Conservation (phyloP, 2,113 vertebrate genomes). For the Stercorarius parasiticus region DNA sequence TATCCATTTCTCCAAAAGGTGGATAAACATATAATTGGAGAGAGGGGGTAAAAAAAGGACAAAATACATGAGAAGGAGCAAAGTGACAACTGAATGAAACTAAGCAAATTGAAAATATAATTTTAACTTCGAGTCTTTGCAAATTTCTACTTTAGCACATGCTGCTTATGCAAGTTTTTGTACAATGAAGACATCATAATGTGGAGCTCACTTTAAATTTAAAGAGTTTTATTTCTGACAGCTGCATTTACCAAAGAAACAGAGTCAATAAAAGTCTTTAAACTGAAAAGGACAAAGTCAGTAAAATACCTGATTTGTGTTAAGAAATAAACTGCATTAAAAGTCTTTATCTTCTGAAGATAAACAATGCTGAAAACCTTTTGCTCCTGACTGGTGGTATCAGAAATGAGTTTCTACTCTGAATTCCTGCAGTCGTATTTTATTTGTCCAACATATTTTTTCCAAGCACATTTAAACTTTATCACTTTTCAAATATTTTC, state of each 20-base stretch:
- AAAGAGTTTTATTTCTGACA: background rate
- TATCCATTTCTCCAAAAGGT: background rate
- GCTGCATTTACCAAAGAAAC: background rate
- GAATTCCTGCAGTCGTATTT: background rate
- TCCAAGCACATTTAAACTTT: background rate
- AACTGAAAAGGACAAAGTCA: background rate
- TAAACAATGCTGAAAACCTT: background rate
- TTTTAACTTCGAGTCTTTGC: background rate
- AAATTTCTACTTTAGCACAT: background rate
- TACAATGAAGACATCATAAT: background rate
- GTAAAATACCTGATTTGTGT: background rate
- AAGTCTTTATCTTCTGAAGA: background rate
- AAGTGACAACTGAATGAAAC: background rate
- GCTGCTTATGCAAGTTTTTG: background rate
- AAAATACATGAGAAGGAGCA: background rate
- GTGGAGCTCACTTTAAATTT: background rate
- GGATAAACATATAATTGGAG: background rate
- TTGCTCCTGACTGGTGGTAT: background rate
- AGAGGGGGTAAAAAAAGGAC: background rate
- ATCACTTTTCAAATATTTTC: background rate
- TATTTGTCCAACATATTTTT: background rate
- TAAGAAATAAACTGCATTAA: background rate
- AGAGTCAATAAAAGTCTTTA: background rate
- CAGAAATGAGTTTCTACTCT: background rate
- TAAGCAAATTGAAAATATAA: background rate